Base-by-base conservation (phyloP, 2,888 invertebrate species). In the Acronicta leporina region DNA sequence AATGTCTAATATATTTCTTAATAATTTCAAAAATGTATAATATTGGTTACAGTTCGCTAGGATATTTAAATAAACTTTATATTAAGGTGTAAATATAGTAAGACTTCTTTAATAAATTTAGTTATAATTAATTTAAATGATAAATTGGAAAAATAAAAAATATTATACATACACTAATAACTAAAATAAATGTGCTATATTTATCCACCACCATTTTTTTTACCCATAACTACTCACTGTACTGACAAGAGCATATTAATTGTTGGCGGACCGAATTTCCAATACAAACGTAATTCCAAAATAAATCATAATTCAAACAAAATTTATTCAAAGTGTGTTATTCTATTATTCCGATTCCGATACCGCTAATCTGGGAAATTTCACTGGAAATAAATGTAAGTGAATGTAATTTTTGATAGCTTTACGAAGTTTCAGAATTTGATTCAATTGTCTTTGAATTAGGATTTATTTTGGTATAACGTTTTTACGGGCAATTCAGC, bases 1-100 rank as follows among this genome's bases (percentile, higher is more conserved):
- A 79, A 84, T 85, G 82, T 81, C 70, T 83, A 84, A 77, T 79
- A 77, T 72, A 70, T 72, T 75, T 64, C 13, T 66, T 73, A 67
- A 81, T 74, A 79, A 77, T 78, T 78, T 75, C 50, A 80, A 83
- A 80, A 76, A 62, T 71, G 67, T 80, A 73, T 77, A 68, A 74
- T 80, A 84, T 75, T 66, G 79, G 76, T 77, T 81, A 84, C 69
- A 81, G 68, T 72, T 79, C 55, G 56, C 68, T 79, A 81, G 66
- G 54, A 73, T 73, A 77, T 66, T 68, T 52, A 62, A 75, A 73
- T 61, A 60, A 76, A 73, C 64, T 47, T 51, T 67, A 64, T 59
- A 54, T 54, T 66, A 57, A 56, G 42, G 55, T 77, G 61, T 76
- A 69, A 75, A 73, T 74, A 74, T 73, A 45, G 47, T 63, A 63